Conservation (phyloP, 2,888 invertebrate species). For the Polydrusus pterygomalis region DNA sequence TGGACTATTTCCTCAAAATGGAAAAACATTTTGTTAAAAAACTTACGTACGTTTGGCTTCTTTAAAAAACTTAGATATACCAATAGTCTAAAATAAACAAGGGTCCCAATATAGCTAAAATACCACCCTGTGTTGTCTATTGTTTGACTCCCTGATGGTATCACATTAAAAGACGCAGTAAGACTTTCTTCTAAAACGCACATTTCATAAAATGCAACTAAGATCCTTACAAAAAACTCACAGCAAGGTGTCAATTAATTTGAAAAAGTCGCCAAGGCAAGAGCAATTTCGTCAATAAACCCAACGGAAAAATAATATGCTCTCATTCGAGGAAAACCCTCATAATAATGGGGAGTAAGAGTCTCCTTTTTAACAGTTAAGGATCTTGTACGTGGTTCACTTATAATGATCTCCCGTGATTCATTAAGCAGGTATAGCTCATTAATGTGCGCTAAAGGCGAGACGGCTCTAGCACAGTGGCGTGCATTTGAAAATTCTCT, state of each 20-base stretch:
- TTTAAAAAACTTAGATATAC: too few relatives aligned
- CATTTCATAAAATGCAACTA: too few relatives aligned
- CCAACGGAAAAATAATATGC: conserved; percentile 40
- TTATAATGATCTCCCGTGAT: conserved; percentile 69
- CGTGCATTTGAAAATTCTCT: background rate
- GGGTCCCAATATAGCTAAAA: too few relatives aligned
- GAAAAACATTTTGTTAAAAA: too few relatives aligned
- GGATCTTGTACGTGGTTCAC: conserved; percentile 62
- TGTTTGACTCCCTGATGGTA: too few relatives aligned
- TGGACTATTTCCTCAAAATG: too few relatives aligned
- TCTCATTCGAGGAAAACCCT: conserved; percentile 58
- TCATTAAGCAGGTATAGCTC: conserved; percentile 69
- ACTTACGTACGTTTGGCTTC: too few relatives aligned
- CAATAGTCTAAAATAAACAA: too few relatives aligned
- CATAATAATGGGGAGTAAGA: conserved; percentile 66
- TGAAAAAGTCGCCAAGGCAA: conserved; percentile 27
- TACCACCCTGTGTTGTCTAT: too few relatives aligned
- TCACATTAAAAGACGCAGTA: too few relatives aligned
- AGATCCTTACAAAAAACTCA: background rate
- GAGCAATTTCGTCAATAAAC: conserved; percentile 47
- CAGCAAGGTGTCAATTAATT: conserved; percentile 28
- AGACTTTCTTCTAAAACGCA: too few relatives aligned
- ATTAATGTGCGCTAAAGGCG: conserved; percentile 67
- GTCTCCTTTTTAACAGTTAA: conserved; percentile 66
- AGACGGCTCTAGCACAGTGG: conserved; percentile 38